phyloP scores from a whole-genome alignment of 2,888 invertebrate genomes.

The Parnassius orleans region DNA sequence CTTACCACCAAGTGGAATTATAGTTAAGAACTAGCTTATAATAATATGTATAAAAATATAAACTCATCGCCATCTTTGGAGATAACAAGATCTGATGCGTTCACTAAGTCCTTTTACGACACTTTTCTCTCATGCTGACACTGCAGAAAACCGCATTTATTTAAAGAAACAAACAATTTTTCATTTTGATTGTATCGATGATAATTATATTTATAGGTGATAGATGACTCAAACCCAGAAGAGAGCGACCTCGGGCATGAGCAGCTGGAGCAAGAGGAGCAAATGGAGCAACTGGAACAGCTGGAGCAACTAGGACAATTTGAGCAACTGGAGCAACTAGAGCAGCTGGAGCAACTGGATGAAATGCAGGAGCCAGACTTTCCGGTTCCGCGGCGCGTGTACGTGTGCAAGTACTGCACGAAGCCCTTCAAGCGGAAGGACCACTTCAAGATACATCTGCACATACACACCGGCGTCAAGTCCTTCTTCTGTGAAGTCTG shows the following conservation, averaged over 20 bases:
- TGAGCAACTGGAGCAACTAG: not conserved
- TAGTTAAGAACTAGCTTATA: no score
- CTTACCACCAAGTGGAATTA: no score
- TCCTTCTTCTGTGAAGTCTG: constrained; percentile 70
- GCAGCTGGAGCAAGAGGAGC: not conserved
- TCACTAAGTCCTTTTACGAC: no score
- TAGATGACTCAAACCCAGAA: not conserved
- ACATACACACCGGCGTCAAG: constrained; percentile 71
- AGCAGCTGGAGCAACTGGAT: constrained; percentile 6
- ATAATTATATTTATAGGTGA: not conserved
- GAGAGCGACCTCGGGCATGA: not conserved
- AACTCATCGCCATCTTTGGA: no score
- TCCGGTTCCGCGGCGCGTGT: constrained; percentile 63
- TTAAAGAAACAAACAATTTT: no score
- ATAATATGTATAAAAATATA: no score
- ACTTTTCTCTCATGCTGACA: no score
- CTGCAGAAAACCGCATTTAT: no score
- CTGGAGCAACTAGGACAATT: constrained; percentile 14
- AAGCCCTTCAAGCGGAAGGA: constrained; percentile 74
- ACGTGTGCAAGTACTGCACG: constrained; percentile 68
- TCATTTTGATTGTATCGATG: no score
- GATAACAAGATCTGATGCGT: no score
- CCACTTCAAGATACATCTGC: constrained; percentile 72
- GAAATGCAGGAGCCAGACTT: constrained; percentile 38
- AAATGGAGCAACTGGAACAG: not conserved